A percentile compares a stretch with the other conserved stretches of the same genome.
These are phyloP conservation scores for Helleia helle DNA, from an alignment of 2,888 invertebrate species.

Conservation along the genomic window DNA sequence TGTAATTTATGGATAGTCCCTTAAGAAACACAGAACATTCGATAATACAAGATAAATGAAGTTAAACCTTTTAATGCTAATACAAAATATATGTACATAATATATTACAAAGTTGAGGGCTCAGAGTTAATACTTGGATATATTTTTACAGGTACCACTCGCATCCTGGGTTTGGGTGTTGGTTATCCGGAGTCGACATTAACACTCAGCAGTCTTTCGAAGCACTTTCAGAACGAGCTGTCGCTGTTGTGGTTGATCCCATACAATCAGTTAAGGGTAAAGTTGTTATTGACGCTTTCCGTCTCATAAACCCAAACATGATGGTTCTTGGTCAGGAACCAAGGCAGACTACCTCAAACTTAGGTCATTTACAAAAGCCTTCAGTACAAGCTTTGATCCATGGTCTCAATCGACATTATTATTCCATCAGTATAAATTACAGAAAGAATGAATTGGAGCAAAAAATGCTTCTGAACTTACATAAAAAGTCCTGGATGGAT, in stretches of 20 bases:
- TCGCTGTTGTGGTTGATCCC: slow-evolving; percentile 99
- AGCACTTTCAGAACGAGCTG: slow-evolving; percentile 97
- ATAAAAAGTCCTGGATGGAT: slow-evolving; percentile 99
- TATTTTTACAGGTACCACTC: slow-evolving; percentile 88
- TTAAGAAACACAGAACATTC: too few species aligned
- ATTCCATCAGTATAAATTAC: slow-evolving; percentile 99
- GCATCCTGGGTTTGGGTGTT: slow-evolving; percentile 99
- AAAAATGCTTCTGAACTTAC: slow-evolving; percentile 98
- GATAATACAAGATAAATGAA: too few species aligned
- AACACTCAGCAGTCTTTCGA: slow-evolving; percentile 99
- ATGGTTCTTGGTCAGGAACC: slow-evolving; percentile 99
- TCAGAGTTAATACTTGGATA: too few species aligned
- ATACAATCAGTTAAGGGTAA: slow-evolving; percentile 99
- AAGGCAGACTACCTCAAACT: slow-evolving; percentile 97
- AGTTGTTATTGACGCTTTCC: slow-evolving; percentile 99
- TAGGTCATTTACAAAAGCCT: slow-evolving; percentile 98
- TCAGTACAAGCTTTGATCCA: slow-evolving; percentile 99
- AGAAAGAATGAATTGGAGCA: slow-evolving; percentile 99
- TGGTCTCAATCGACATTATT: slow-evolving; percentile 98
- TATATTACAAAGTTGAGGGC: too few species aligned
- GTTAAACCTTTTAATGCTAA: too few species aligned
- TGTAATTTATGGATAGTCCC: too few species aligned
- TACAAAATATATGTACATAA: too few species aligned
- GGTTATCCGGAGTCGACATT: slow-evolving; percentile 99
- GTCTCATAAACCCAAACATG: slow-evolving; percentile 99